Conservation (phyloP, 2,113 vertebrate genomes). For the Notothenia coriiceps region DNA sequence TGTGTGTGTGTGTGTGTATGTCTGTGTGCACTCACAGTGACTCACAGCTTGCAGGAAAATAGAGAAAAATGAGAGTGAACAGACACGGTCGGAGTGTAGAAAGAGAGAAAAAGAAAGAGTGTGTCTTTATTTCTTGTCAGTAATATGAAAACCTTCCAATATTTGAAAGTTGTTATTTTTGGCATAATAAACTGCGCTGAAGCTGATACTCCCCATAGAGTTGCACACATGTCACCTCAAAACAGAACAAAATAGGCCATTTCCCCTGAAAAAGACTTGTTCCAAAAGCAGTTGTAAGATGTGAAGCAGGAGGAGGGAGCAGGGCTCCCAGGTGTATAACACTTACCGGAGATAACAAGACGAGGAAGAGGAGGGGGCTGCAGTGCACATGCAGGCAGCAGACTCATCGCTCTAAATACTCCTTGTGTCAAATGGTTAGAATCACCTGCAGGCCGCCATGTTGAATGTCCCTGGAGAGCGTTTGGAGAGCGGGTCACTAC, state of each 20-base stretch:
- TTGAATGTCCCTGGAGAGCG: slow-evolving; percentile 52
- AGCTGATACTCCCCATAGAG: slow-evolving; percentile 51
- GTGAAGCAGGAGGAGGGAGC: slow-evolving; percentile 50
- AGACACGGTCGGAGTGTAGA: slow-evolving; percentile 8
- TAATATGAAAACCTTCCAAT: slow-evolving; percentile 32
- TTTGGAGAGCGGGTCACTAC: slow-evolving; percentile 37
- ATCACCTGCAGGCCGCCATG: slow-evolving; percentile 54
- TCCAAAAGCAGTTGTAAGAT: slow-evolving; percentile 55
- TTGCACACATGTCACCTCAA: slow-evolving; percentile 46
- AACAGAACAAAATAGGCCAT: slow-evolving; percentile 62
- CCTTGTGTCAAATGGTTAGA: slow-evolving; percentile 37
- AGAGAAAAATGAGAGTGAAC: slow-evolving; percentile 26
- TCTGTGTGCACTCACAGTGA: neutral
- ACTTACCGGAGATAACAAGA: slow-evolving; percentile 44
- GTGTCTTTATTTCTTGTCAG: slow-evolving; percentile 19
- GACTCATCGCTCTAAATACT: slow-evolving; percentile 56
- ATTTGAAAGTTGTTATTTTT: slow-evolving; percentile 37
- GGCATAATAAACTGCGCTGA: slow-evolving; percentile 23
- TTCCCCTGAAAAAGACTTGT: slow-evolving; percentile 55
- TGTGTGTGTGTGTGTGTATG: slow-evolving; percentile 4
- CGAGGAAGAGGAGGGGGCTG: neutral
- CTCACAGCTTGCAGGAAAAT: slow-evolving; percentile 33
- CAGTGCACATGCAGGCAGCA: slow-evolving; percentile 24
- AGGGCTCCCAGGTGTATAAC: slow-evolving; percentile 43
- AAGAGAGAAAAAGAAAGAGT: slow-evolving; percentile 1